Evolutionary conservation across 2,113 vertebrate species (phyloP).

Genomic region (Phoxinus phoxinus): DNA sequence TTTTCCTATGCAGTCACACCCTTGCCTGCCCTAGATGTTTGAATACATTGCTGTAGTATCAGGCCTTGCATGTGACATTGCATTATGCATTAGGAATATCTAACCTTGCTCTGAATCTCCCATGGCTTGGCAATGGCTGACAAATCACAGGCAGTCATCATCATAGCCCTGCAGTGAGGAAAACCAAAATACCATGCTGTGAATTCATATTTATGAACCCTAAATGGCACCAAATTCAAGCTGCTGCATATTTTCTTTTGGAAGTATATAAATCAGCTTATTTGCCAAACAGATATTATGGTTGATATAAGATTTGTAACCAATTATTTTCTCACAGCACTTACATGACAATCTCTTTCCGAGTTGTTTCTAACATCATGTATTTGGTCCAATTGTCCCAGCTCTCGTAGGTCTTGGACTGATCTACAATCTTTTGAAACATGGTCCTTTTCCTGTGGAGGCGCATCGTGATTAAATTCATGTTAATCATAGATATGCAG

Average conservation of each 20-base stretch:
- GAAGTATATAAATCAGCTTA: background rate
- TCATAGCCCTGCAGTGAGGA: constrained; percentile 77
- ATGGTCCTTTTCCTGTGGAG: constrained; percentile 78
- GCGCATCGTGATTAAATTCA: constrained; percentile 19
- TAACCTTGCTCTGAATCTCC: constrained; percentile 83
- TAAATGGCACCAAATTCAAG: background rate
- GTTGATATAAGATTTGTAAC: background rate
- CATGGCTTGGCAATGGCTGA: constrained; percentile 83
- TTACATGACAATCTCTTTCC: constrained; percentile 83
- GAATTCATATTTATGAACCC: constrained; percentile 37
- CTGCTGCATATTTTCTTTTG: background rate
- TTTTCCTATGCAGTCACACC: constrained; percentile 37
- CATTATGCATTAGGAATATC: constrained; percentile 37
- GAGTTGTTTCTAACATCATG: constrained; percentile 81
- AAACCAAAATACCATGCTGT: constrained; percentile 40
- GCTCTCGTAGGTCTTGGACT: constrained; percentile 80
- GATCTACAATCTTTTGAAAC: constrained; percentile 85
- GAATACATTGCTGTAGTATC: constrained; percentile 38
- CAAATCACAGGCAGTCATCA: constrained; percentile 84
- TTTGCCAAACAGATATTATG: background rate
- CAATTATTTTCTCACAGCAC: constrained; percentile 9
- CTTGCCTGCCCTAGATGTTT: constrained; percentile 39
- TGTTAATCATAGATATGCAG: background rate
- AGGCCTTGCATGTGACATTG: constrained; percentile 43
- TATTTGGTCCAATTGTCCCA: constrained; percentile 79